Evolutionary conservation across 2,797 vertebrate species (phyloP).

Genomic region (Trichosurus vulpecula): DNA sequence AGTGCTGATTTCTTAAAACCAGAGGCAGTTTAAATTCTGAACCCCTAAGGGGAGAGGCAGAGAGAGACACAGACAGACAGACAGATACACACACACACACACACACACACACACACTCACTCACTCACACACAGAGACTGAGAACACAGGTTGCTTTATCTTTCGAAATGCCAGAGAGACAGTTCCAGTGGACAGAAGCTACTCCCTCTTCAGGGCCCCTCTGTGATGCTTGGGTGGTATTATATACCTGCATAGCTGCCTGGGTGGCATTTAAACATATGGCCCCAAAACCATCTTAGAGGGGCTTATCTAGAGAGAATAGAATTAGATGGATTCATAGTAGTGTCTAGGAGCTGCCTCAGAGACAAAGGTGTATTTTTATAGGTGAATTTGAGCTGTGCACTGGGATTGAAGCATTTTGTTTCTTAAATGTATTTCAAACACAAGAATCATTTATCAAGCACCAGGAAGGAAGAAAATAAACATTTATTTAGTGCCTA

Average conservation of each 20-base stretch:
- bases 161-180: background rate
- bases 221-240: background rate
- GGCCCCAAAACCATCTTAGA: background rate
- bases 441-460: background rate
- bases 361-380: background rate
- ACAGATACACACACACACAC: too few species aligned
- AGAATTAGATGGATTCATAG: background rate
- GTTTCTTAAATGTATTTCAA: background rate
- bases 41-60: background rate
- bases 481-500: background rate
- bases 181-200: background rate
- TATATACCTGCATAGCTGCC: background rate
- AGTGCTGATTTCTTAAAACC: background rate
- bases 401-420: background rate
- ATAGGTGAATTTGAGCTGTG: background rate
- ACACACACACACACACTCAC: background rate
- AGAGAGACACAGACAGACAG: too few species aligned
- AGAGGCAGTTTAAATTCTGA: conserved; percentile 17
- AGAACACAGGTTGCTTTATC: background rate
- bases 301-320: background rate
- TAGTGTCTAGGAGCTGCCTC: background rate
- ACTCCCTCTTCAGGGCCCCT: background rate
- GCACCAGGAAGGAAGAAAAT: background rate
- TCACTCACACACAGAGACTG: too few species aligned
- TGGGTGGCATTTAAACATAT: background rate